These are phyloP conservation scores for Gobiocypris rarus DNA, from an alignment of 2,113 vertebrate genomes.

Conservation along the genomic window DNA sequence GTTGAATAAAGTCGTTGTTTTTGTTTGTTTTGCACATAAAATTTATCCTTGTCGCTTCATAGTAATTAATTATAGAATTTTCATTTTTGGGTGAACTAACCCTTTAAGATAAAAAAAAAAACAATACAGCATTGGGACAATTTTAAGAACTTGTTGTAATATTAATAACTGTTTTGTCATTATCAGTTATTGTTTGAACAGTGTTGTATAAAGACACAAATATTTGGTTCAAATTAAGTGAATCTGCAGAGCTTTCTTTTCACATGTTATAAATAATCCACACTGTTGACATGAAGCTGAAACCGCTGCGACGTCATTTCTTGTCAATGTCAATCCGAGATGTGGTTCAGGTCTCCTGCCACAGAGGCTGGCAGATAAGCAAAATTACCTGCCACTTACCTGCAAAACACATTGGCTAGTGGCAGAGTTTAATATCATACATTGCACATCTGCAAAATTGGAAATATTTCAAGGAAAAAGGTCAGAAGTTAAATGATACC, in stretches of 20 bases:
- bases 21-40: too few relatives aligned
- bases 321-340: neutral
- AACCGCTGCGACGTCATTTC: neutral
- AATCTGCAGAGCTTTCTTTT: neutral
- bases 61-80: too few relatives aligned
- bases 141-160: neutral
- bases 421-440: neutral
- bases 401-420: neutral
- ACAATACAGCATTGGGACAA: neutral
- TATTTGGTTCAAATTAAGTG: neutral
- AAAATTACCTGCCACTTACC: neutral
- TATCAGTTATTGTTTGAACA: neutral
- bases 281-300: neutral
- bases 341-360: neutral
- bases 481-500: neutral
- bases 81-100: too few relatives aligned
- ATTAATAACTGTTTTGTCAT: neutral
- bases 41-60: too few relatives aligned
- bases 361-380: slow-evolving; percentile 3
- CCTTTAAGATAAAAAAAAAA: neutral
- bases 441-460: neutral
- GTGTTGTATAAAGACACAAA: neutral
- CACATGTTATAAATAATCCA: neutral
- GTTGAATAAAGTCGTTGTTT: too few relatives aligned
- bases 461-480: neutral